Evolutionary conservation across 2,797 vertebrate genomes (phyloP).

Genomic region (Muscicapa comitata): DNA sequence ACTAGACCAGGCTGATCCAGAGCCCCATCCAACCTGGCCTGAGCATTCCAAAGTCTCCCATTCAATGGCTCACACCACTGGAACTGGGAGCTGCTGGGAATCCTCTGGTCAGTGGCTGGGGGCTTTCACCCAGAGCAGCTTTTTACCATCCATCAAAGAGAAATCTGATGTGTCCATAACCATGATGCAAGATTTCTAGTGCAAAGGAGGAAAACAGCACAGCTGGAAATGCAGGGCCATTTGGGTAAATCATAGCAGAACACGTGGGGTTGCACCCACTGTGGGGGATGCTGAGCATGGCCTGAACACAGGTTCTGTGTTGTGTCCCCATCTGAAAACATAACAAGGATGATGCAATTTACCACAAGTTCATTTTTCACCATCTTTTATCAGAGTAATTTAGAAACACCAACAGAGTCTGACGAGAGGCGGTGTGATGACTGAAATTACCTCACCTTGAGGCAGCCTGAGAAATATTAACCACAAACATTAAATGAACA

Average conservation of each 20-base stretch:
- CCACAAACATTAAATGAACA: background rate
- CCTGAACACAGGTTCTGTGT: rapidly evolving
- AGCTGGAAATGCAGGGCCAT: rapidly evolving
- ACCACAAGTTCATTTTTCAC: background rate
- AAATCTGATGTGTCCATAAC: background rate
- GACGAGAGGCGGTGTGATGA: rapidly evolving
- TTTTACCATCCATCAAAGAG: background rate
- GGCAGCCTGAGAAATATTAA: conserved; percentile 33
- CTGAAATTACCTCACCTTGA: conserved; percentile 15
- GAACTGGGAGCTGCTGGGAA: too few species aligned
- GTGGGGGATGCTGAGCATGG: rapidly evolving
- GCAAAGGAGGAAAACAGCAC: background rate
- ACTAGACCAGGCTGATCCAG: background rate
- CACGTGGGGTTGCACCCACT: rapidly evolving
- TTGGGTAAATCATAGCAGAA: background rate
- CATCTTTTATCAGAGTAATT: background rate
- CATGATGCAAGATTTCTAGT: background rate
- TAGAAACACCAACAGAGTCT: background rate
- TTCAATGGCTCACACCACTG: background rate
- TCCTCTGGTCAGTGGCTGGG: background rate
- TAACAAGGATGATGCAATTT: background rate
- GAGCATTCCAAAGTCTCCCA: background rate
- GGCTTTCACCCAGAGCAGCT: background rate
- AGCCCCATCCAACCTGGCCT: background rate
- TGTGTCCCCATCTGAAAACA: background rate